These are phyloP conservation scores for Nephrotoma guestfalica DNA, from an alignment of 2,888 invertebrate species.

Conservation along the genomic window DNA sequence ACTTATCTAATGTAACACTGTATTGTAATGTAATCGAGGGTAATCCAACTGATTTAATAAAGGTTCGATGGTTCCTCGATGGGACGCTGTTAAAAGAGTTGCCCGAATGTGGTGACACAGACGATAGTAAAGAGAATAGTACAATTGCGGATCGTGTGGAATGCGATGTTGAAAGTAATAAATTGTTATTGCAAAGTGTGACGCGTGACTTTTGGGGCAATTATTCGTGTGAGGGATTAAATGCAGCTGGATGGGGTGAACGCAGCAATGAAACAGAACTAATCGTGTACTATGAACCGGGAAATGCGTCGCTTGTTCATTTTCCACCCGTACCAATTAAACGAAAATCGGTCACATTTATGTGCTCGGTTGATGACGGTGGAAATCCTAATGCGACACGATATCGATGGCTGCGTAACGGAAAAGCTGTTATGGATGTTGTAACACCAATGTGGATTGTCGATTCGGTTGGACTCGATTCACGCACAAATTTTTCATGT, in stretches of 20 bases:
- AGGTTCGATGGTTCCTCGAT: slow-evolving; percentile 78
- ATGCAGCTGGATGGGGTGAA: slow-evolving; percentile 78
- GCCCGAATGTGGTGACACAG: slow-evolving; percentile 48
- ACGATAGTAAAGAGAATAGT: not conserved
- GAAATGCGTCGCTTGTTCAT: slow-evolving; percentile 61
- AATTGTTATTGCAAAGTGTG: slow-evolving; percentile 71
- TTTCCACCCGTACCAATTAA: slow-evolving; percentile 67
- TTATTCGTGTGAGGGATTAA: slow-evolving; percentile 84
- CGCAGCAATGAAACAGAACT: slow-evolving; percentile 63
- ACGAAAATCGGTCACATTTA: slow-evolving; percentile 65
- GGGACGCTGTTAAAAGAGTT: slow-evolving; percentile 70
- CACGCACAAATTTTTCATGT: slow-evolving; percentile 81
- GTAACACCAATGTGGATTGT: slow-evolving; percentile 65
- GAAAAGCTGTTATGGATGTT: slow-evolving; percentile 57
- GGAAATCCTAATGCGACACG: slow-evolving; percentile 64
- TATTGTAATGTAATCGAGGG: slow-evolving; percentile 66
- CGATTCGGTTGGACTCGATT: slow-evolving; percentile 69
- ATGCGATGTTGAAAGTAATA: slow-evolving; percentile 76
- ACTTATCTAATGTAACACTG: slow-evolving; percentile 65
- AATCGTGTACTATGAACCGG: slow-evolving; percentile 60
- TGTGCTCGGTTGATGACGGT: slow-evolving; percentile 67
- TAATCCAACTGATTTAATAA: slow-evolving; percentile 56
- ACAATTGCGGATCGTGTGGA: slow-evolving; percentile 26
- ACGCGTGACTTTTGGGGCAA: slow-evolving; percentile 82
- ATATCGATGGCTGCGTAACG: slow-evolving; percentile 70